Conservation (phyloP, 2,113 vertebrate species). For the Pygoscelis adeliae region DNA sequence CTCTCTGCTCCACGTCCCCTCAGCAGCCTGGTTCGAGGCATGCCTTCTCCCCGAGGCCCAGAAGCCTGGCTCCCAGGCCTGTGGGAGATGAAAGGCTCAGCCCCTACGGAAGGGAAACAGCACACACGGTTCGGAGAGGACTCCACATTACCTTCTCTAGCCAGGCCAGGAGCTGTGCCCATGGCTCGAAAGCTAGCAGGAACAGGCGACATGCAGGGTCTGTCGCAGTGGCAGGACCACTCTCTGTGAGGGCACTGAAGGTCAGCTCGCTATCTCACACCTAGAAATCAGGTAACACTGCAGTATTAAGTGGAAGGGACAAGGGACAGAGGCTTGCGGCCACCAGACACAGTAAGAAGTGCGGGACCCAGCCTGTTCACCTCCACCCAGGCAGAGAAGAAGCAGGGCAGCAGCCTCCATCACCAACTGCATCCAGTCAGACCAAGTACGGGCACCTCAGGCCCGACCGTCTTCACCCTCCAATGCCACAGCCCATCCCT, state of each 20-base stretch:
- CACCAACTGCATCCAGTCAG: not conserved
- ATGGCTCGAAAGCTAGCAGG: not conserved
- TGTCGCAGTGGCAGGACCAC: not conserved
- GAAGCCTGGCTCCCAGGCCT: not conserved
- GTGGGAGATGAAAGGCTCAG: not conserved
- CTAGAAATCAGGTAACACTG: not conserved
- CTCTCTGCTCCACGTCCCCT: not conserved
- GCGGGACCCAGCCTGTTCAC: not conserved
- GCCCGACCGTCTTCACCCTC: accelerated
- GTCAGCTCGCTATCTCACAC: not conserved
- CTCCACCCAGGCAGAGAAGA: not conserved
- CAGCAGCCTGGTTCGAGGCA: not conserved
- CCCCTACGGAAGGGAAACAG: accelerated
- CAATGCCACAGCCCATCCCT: not conserved
- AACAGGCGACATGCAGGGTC: not conserved
- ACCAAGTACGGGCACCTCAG: accelerated
- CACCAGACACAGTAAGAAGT: not conserved
- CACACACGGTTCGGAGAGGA: not conserved
- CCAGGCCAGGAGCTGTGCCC: not conserved
- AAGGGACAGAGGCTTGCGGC: not conserved
- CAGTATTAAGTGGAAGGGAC: not conserved
- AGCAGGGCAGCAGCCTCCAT: not conserved
- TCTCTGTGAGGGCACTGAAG: not conserved
- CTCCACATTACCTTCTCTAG: not conserved
- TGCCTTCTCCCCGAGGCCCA: not conserved